Evolutionary conservation across 2,797 vertebrate species (phyloP).

Genomic region (Enteromius paludinosus): DNA sequence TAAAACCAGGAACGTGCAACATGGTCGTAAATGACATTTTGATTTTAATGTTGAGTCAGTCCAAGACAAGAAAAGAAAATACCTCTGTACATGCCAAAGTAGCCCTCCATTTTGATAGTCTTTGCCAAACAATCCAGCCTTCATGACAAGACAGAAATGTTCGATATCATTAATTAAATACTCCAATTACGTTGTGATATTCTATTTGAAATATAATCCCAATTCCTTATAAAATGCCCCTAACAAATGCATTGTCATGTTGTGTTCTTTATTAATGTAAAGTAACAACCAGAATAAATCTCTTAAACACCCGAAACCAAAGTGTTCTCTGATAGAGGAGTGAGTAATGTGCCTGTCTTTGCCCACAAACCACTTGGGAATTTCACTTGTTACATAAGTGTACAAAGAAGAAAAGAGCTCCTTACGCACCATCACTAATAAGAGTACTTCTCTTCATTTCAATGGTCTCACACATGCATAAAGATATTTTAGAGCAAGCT

Average conservation of each 20-base stretch:
- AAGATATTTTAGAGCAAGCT: conserved; percentile 2
- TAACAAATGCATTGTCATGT: neutral
- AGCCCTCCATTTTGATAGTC: conserved; percentile 83
- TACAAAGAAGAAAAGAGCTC: conserved; percentile 37
- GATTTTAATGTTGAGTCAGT: neutral
- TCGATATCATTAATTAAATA: neutral
- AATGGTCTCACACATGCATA: neutral
- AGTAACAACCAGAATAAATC: neutral
- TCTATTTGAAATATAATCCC: neutral
- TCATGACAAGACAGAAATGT: conserved; percentile 51
- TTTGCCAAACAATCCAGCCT: conserved; percentile 88
- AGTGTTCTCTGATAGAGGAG: conserved; percentile 2
- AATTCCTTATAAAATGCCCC: neutral
- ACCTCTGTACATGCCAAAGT: conserved; percentile 86
- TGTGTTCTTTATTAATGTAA: neutral
- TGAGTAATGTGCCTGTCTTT: conserved; percentile 27
- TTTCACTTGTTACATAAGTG: conserved; percentile 49
- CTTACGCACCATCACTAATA: conserved; percentile 22
- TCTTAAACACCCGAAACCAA: neutral
- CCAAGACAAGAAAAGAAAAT: conserved; percentile 34
- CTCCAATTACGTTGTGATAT: neutral
- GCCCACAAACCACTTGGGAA: conserved; percentile 34
- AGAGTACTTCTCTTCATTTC: conserved; percentile 16
- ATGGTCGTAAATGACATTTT: neutral
- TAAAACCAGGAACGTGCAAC: neutral